Evolutionary conservation across 1,140 invertebrate species (phyloP), one percentile per base, ranked within the genome.

Genomic region (Drosophila albomicans): DNA sequence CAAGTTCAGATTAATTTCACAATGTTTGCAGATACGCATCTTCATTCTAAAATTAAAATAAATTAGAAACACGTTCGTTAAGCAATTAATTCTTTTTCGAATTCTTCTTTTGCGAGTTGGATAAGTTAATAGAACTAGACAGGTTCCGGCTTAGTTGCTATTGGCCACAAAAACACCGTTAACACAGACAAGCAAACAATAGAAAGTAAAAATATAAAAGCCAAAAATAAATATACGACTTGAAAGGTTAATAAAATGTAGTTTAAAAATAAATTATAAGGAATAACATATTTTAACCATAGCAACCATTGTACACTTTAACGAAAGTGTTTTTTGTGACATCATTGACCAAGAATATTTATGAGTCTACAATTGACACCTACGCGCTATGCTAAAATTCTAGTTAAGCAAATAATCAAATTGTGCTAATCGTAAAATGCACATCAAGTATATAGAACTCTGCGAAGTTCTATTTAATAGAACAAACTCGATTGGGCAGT

Each of bases 341-440:
- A 54, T 54, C 51, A 54, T 32, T 30, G 4, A 8, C 15, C 20
- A 38, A 38, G 13, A 56, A 56, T 20, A 16, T 38, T 10, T 10
- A 41, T 38, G 15, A 30, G 11, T 59, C 5, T 20, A 28, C 51
- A 61, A 64, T 45, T 67, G 38, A 67, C 82, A 64, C 81, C 65
- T 82, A 77, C 66, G 15, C 64, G 8, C n/a, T 57, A 73, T 78
- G 69, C 62, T 81, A 84, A 84, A 67, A 78, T 45, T n/a, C 49
- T 46, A 52, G 45, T 59, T 48, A 86, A 86, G 86, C 74, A 86
- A 59, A 73, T 2, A 3, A 59, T 35, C 65, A n/a, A 28, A 58
- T 51, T 51, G 28, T 68, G 71, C 48, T 68, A 74, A 68, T 73
- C 20, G 13, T 25, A 59, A 7, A 16, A 41, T 16, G 46, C 54